A percentile compares a stretch with the other conserved stretches of the same genome.
Conservation (phyloP, 2,888 invertebrate species). For the Heteropelma amictum region DNA sequence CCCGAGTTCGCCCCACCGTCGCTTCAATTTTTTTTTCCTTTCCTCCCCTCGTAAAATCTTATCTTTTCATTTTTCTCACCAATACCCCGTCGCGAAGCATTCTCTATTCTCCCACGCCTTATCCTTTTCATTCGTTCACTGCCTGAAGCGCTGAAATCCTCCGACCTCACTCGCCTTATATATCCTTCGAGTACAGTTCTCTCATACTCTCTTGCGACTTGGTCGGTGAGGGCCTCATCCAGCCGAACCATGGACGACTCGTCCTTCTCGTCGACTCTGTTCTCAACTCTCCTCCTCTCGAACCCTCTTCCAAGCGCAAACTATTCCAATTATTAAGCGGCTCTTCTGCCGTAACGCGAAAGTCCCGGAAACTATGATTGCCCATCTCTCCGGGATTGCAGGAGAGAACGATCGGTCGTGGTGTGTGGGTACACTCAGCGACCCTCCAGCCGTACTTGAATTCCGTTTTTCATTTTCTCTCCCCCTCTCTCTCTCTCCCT, state of each 20-base stretch:
- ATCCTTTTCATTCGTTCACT: conserved; percentile 7
- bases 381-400: conserved; percentile 56
- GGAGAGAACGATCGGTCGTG: conserved; percentile 17
- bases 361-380: conserved; percentile 64
- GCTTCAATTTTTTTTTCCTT: conserved; percentile 1
- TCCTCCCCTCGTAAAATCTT: background rate
- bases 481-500: background rate
- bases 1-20: background rate
- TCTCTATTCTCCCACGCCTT: background rate
- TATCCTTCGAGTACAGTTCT: background rate
- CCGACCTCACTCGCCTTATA: conserved; percentile 14
- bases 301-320: conserved; percentile 48
- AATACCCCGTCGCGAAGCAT: conserved; percentile 18
- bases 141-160: conserved; percentile 14
- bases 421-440: background rate
- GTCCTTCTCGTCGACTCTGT: background rate
- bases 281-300: conserved; percentile 2
- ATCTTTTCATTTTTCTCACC: conserved; percentile 32
- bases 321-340: conserved; percentile 66
- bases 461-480: background rate
- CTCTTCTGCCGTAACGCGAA: conserved; percentile 57
- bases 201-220: conserved; percentile 6
- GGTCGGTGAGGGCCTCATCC: conserved; percentile 12
- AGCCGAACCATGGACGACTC: conserved; percentile 19
- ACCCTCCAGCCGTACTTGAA: background rate